Evolutionary conservation across 2,888 invertebrate genomes (phyloP), one percentile per base, ranked within the genome.

Genomic region (Acrobasis suavella): DNA sequence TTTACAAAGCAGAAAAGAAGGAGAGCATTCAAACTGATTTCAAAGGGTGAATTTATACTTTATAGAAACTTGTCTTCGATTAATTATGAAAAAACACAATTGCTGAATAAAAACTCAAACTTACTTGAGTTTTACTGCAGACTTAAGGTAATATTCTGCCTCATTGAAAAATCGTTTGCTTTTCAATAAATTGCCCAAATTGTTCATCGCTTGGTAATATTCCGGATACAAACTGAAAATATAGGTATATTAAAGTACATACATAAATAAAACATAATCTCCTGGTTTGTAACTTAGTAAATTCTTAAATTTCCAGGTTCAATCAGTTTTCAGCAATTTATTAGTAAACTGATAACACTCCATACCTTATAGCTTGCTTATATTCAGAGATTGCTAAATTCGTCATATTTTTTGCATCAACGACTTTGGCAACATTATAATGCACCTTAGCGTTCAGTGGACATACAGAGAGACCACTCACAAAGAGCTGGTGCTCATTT

Each of bases 121-220:
- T 87, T 88, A 96, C 96, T 96, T 95, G 65, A 96, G 90, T 69
- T 91, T 80, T 14, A 98, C 89, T 55, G 98, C 97, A 73, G 92
- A 93, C 70, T 93, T 92, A 15, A 98, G 92, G 68, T 97, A 94
- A 59, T 83, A 77, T 84, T 96, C 96, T 0, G 98, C 97, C 82
- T 96, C 95, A n/a, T 82, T 74, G 70, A 94, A 94, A 64, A 94
- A 84, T 46, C 94, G 95, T 69, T 93, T 89, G 77, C 96, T 96
- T 83, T 97, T 95, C 17, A 97, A 89, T 67, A 98, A 90, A 89
- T 98, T 98, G 0, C 96, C 98, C 69, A 98, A 93, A 88, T 98
- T 98, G 82, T 98, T 98, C 96, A 98, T 96, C 0, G 98, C 97
- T 87, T 97, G 97, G 82, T 97, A 97, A 84, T 98, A 98, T 54